Evolutionary conservation across 2,888 invertebrate species (phyloP), one percentile per base, ranked within the genome.

Genomic region (Dichetophora obliterata): DNA sequence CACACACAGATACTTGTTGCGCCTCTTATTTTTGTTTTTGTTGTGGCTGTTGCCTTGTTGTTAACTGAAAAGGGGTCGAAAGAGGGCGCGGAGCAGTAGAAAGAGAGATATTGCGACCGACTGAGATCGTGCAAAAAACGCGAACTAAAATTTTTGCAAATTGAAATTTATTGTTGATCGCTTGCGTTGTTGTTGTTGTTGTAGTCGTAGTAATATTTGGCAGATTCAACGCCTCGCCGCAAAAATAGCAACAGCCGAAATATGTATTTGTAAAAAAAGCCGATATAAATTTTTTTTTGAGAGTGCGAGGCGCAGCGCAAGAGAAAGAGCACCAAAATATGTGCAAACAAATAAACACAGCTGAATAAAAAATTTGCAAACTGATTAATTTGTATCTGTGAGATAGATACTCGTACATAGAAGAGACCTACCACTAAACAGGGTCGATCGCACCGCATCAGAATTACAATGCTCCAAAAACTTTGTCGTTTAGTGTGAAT

Each of bases 71-170:
- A 54, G 31, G 24, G 75, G 48, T 73, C 27, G 70, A 27, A 24
- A 11, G 59, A 61, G 48, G 63, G 50, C 16, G 50, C 52, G 6
- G 2, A 43, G 8, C 14, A 5, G 5, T 31, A 63, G 31, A 63
- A n/a, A 14, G 63, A 24, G 75, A 71, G 74, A 74, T 48, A 19
- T 61, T 19, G 5, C 31, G 34, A 57, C 34, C 52, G 65, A 70
- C 65, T 65, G 50, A 5, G 50, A 63, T 66, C 66, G 65, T 66
- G 65, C 54, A 66, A 54, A 72, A 74, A 34, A 24, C 27, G 68
- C 27, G 24, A 48, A 68, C 50, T 68, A 24, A 27, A 70, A 71
- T 37, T 34, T 74, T 74, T 52, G 74, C 74, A 74, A 65, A 74
- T 63, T 74, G 50, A 68, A 52, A 50, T 24, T 66, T 14, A 66